Base-by-base conservation (phyloP, 2,113 vertebrate genomes). In the Siniperca chuatsi region DNA sequence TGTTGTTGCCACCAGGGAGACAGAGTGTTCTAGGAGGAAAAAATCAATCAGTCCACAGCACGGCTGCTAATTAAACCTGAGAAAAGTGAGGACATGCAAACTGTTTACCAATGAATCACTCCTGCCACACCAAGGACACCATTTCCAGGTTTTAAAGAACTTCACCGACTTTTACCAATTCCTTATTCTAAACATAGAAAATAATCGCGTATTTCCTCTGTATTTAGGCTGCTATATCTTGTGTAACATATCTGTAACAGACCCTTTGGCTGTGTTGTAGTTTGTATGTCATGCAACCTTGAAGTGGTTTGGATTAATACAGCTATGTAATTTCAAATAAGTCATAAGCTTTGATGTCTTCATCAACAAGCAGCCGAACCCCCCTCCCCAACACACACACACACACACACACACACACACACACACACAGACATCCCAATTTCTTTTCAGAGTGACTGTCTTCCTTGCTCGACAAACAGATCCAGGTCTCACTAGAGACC, bases 301-400 rank as follows among this genome's bases (percentile, higher is more conserved):
- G 79, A 77, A 67, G 61, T 69, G 69, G 57, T 83, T 35, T 6
- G 55, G 85, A 89, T 92, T 88, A 82, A 74, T 69, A 29, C 75
- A 54, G 76, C 64, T 33, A 79, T 75, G 79, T 89, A 73, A 83
- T 91, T 86, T 89, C 76, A 79, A 87, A 79, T 76, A 79, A 84
- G 57, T 79, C 61, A 75, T 42, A 23, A 76, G 81, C 92, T 93
- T 92, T 92, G 88, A 92, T 93, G 87, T 87, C 73, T 87, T 90
- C 75, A 90, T 94, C 82, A 87, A 82, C 65, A 50, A 65, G 72
- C 48, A 78, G 81, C 52, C 54, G 55, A 62, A 23, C 25, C 6
- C 64, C 60, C 20, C 58, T 29, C 50, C 72, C 29, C 57, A 29
- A 44, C 35, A 37, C 35, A 37, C 35, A 37, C 35, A 52, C 54